Conservation (phyloP, 2,888 invertebrate genomes). For the Zonitis immaculata region DNA sequence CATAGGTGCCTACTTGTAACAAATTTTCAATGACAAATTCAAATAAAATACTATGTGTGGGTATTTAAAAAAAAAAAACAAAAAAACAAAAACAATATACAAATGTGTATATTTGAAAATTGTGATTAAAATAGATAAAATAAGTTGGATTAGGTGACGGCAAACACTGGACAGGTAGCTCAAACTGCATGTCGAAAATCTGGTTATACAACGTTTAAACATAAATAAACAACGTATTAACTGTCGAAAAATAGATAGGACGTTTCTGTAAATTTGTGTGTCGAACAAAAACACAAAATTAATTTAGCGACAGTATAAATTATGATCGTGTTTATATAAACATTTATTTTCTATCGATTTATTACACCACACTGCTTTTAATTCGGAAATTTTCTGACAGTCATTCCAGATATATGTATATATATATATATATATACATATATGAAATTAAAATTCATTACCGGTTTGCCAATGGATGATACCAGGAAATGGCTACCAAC, state of each 20-base stretch:
- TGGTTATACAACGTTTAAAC: constrained; percentile 24
- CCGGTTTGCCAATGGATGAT: background rate
- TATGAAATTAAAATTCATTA: background rate
- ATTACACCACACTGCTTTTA: constrained; percentile 15
- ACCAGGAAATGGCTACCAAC: background rate
- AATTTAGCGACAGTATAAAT: constrained; percentile 23
- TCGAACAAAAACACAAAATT: constrained; percentile 20
- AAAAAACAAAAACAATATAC: too few relatives aligned
- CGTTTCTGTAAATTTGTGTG: constrained; percentile 25
- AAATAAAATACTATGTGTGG: too few relatives aligned
- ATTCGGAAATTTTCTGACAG: constrained; percentile 20
- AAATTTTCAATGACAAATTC: constrained; percentile 11
- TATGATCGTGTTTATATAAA: constrained; percentile 20
- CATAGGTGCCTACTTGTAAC: constrained; percentile 1
- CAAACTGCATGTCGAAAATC: constrained; percentile 22
- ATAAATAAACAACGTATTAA: constrained; percentile 29
- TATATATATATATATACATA: too few relatives aligned
- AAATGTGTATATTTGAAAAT: background rate
- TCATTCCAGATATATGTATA: background rate
- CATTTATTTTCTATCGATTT: constrained; percentile 22
- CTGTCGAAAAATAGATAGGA: constrained; percentile 30
- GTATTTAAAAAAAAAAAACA: too few relatives aligned
- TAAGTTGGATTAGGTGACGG: constrained; percentile 21
- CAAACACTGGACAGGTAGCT: constrained; percentile 28
- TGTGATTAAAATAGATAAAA: constrained; percentile 23